Base-by-base conservation (phyloP, 2,113 vertebrate species). In the Zosterops pallidus region DNA sequence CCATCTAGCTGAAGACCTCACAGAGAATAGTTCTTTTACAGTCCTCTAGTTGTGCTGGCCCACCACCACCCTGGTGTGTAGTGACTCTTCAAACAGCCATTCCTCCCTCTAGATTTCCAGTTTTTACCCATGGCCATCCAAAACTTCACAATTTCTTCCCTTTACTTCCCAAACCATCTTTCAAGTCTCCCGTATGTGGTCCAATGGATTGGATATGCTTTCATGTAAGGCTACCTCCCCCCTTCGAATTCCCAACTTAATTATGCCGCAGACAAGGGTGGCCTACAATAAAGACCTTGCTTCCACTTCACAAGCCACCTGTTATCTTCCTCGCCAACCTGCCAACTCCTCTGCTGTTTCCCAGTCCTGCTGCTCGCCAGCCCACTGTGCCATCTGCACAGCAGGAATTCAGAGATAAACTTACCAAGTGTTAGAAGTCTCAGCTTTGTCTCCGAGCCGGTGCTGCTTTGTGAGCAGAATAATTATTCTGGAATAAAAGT, bases 301-400 rank as follows among this genome's bases (percentile, higher is more conserved):
- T 94, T 97, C 78, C 82, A 88, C 94, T 93, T 96, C 90, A 92
- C 94, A 96, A 95, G 93, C 93, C 96, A 96, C 96, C 96, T 95
- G 96, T 90, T 95, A 95, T 94, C 93, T 90, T 93, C 94, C 80
- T 91, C 9, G 0, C 68, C 94, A 96, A 94, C 90, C 93, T 95
- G 90, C 87, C 96, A 97, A 90, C 71, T 95, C 71, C 71, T 95
- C 94, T 95, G 16, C 80, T 95, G 90, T 81, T 96, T 95, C 94
- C 93, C 87, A 80, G 93, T 94, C 96, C 85, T 95, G 79, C 94
- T 97, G 94, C 95, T 96, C 90, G 29, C 78, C 95, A 96, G 70
- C 95, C 93, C 95, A 96, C 96, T 95, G 78, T 35, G 91, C 95
- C 94, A 96, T 95, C 95, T 96, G 94, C 95, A 94, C 86, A 95